Evolutionary conservation across 2,113 vertebrate species (phyloP), one percentile per base, ranked within the genome.

Genomic region (Andinoacara biseriatus): DNA sequence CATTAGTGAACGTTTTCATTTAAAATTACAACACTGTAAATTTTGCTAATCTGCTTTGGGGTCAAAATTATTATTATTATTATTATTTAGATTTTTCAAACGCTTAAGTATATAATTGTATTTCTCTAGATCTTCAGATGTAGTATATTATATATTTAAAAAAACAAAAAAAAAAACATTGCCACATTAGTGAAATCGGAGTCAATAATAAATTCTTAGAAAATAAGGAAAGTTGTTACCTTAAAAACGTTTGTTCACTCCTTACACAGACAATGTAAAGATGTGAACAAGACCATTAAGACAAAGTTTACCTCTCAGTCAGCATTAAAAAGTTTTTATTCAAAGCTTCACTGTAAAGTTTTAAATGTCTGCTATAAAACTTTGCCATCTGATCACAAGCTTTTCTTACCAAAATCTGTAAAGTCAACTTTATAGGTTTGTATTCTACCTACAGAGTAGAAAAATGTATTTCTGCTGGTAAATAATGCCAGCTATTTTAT

Each of bases 201-300:
- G 24, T 0, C 49, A 69, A 52, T 31, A 31, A 72, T 3, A 52
- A 31, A 52, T 52, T 31, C 31, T 52, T 13, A n/a, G 43, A 52
- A 20, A 52, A 8, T 54, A 52, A 54, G 24, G 24, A 8, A 52
- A 52, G 67, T 72, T 72, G 67, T 72, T 52, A 11, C 26, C 49
- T 31, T 54, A 0, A 31, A 52, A 31, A 54, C 24, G 29, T 52
- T 31, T 31, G 17, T 33, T 31, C 20, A 72, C 15, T 52, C 5
- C 49, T 72, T 72, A 72, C 10, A 52, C 29, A 52, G 43, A 49
- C 24, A 69, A 9, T 69, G 17, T 1, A 13, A 0, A 52, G 43
- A 29, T 20, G 24, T 29, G 1, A 0, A 52, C 9, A 20, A 69
- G 24, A 20, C 9, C 15, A 7, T 29, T 20, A 52, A 31, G 49